Base-by-base conservation (phyloP, 2,797 vertebrate genomes). In the Typhlichthys eigenmanni region DNA sequence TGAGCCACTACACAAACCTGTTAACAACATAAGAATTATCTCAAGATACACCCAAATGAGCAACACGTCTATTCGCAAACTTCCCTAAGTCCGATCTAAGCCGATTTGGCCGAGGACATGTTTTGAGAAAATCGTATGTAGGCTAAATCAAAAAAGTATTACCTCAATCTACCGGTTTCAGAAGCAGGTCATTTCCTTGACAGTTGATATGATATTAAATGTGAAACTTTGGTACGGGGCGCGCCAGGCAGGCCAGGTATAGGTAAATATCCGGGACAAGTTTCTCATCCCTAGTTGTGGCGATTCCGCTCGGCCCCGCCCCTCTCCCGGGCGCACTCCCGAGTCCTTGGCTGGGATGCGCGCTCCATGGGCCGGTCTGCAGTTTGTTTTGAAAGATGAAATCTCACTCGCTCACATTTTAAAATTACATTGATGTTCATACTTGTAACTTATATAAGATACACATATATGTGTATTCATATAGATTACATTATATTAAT, bases 211-310 rank as follows among this genome's bases (percentile, higher is more conserved):
- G 57, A n/a, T 29, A 46, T 79, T 74, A 66, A 65, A 58, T 2
- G 78, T 24, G 60, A 54, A 61, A 29, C 14, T 24, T 76, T 72
- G 24, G 74, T 45, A 59, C 80, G 64, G 76, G 75, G 72, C 4
- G 73, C 68, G 83, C 78, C 76, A 55, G 66, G 47, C 2, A 59
- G 72, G 58, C 71, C 88, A 89, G 87, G 89, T 88, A 82, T 75
- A 85, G 89, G 89, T 90, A 90, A 90, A 90, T 87, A 90, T 90
- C 90, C 89, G 88, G 88, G 85, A 89, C 74, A 80, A 87, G 79
- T 85, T 83, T 86, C 76, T 77, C 85, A 87, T 87, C 83, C 76
- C 78, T 73, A 72, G 50, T 76, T 71, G 85, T 64, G 71, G 78
- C 78, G 76, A 71, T 69, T 78, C 65, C 69, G 66, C 74, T 65